Evolutionary conservation across 1,140 invertebrate species (phyloP).

Genomic region (Drosophila albomicans): DNA sequence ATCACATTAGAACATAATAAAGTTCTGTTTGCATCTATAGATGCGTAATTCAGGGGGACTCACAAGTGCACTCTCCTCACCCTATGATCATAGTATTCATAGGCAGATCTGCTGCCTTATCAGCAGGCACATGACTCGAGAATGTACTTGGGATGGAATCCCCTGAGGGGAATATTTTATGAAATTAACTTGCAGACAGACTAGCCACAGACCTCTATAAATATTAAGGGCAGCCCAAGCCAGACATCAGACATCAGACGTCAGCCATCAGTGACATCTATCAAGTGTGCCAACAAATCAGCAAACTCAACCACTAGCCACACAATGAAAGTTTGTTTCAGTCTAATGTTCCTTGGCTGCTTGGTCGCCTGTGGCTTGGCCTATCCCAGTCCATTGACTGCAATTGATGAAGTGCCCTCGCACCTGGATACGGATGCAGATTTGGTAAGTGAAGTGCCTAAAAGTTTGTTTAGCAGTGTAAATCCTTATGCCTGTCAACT

Average conservation of each 20-base stretch:
- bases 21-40: neutral
- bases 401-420: conserved; percentile 1
- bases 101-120: conserved; percentile 46
- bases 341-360: conserved; percentile 29
- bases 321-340: conserved; percentile 48
- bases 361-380: conserved; percentile 34
- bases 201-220: neutral
- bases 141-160: conserved; percentile 58
- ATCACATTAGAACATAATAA: neutral
- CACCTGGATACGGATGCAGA: conserved; percentile 15
- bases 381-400: conserved; percentile 34
- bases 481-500: neutral
- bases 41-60: conserved; percentile 4
- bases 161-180: conserved; percentile 46
- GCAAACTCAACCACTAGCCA: conserved; percentile 12
- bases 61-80: neutral
- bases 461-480: neutral
- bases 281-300: conserved; percentile 8
- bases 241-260: conserved; percentile 11
- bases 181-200: conserved; percentile 35
- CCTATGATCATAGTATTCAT: neutral
- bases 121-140: conserved; percentile 40
- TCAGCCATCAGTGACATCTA: conserved; percentile 24
- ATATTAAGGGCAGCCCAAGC: conserved; percentile 11
- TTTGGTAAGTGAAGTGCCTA: conserved; percentile 30